Conservation (phyloP, 2,113 vertebrate species). For the Synodontis membranacea region DNA sequence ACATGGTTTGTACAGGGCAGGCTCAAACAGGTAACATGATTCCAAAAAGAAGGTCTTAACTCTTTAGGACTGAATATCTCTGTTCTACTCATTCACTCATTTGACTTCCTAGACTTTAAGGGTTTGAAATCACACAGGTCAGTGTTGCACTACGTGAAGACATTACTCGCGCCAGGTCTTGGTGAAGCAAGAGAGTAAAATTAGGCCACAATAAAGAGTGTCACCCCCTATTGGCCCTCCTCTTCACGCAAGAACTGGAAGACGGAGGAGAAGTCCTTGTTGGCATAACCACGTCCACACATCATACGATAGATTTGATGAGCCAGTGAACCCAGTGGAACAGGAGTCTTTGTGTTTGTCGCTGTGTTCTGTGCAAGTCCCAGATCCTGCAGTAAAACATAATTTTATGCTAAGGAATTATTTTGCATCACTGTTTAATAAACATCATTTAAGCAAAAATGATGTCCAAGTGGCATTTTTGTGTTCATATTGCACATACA, state of each 20-base stretch:
- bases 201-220: slow-evolving; percentile 36
- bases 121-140: not conserved
- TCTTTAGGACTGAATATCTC: slow-evolving; percentile 48
- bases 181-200: slow-evolving; percentile 46
- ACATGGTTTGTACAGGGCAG: slow-evolving; percentile 49
- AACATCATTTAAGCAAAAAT: not conserved
- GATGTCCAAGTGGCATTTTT: not conserved
- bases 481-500: not conserved
- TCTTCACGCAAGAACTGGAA: slow-evolving; percentile 98
- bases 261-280: slow-evolving; percentile 96
- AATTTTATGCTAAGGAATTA: not conserved
- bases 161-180: not conserved
- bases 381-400: slow-evolving; percentile 80
- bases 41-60: slow-evolving; percentile 53
- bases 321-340: slow-evolving; percentile 87
- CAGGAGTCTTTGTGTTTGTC: slow-evolving; percentile 89
- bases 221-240: slow-evolving; percentile 76
- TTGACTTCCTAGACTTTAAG: not conserved
- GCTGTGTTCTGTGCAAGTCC: slow-evolving; percentile 93
- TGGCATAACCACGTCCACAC: slow-evolving; percentile 91
- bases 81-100: slow-evolving; percentile 48
- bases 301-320: slow-evolving; percentile 97
- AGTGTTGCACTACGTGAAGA: slow-evolving; percentile 29
- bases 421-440: not conserved
- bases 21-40: slow-evolving; percentile 59